phyloP scores from a whole-genome alignment of 2,888 invertebrate species.

The Lasioglossum calceatum region DNA sequence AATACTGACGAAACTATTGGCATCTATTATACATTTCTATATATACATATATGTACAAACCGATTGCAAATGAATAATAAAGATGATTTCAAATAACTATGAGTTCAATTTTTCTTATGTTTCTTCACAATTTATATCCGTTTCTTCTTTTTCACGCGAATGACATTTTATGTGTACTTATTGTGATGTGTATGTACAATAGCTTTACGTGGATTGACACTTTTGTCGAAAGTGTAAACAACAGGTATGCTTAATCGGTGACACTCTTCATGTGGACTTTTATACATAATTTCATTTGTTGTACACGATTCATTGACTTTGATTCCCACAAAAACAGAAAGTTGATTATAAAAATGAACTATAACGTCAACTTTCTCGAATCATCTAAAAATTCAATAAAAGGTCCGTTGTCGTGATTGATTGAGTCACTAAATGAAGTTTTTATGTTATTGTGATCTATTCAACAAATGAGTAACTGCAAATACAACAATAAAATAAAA shows the following conservation, averaged over 20 bases:
- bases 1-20: not conserved
- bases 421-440: no score
- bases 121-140: not conserved
- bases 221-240: not conserved
- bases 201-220: not conserved
- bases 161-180: not conserved
- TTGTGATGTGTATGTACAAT: not conserved
- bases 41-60: not conserved
- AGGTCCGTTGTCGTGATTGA: no score
- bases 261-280: not conserved
- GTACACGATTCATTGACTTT: not conserved
- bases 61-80: not conserved
- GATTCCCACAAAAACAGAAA: not conserved
- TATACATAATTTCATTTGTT: not conserved
- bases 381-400: not conserved
- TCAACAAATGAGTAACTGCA: not conserved
- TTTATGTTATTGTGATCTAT: not conserved
- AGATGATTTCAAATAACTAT: not conserved
- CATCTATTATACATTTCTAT: not conserved
- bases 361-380: no score
- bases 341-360: not conserved
- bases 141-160: not conserved
- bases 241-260: not conserved
- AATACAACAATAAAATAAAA: not conserved
- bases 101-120: constrained; percentile 1